Base-by-base conservation (phyloP, 2,113 vertebrate genomes). In the Phodopus roborovskii region DNA sequence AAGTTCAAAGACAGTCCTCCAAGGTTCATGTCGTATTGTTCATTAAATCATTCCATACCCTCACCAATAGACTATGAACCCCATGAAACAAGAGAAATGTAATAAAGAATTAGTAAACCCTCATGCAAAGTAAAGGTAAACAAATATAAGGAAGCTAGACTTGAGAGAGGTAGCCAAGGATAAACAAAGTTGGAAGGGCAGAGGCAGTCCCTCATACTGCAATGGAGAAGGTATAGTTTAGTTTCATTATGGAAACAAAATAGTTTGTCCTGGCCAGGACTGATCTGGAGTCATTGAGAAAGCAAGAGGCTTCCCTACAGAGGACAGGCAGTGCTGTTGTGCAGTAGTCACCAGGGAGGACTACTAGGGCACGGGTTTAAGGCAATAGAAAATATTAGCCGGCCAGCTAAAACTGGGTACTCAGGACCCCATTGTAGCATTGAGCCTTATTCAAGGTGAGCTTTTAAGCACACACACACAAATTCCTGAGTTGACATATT, bases 1-100 rank as follows among this genome's bases (percentile, higher is more conserved):
- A 77, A 92, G 28, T 81, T 75, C 45, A 92, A 90, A 90, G 62
- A 24, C 92, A 95, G 86, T 64, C 9, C 56, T 86, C 50, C 81
- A 85, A 64, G 48, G 50, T 19, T 92, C 60, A n/a, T 30, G 36
- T 85, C 58, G 68, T 91, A 74, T 19, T 89, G 24, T 15, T 16
- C 70, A 12, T 39, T 58, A 93, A 60, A 9, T 71, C 64, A 84
- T 83, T 91, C 11, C 70, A 53, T 42, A 87, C 78, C 10, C 74
- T 45, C 36, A 20, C 68, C 42, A 58, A 33, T 16, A 88, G 56
- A 88, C 24, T 45, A 5, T 58, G 12, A 77, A 1, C 24, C 79
- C 60, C 36, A 94, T 86, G 79, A 91, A 81, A 77, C 33, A 68
- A 88, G 93, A 48, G 24, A 82, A 45, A 15, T 2, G 4, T 39